Percentiles rank a stretch among this genome's conserved stretches.
These are phyloP conservation scores for Rhincodon typus DNA, from an alignment of 2,797 vertebrate species.

Conservation along the genomic window DNA sequence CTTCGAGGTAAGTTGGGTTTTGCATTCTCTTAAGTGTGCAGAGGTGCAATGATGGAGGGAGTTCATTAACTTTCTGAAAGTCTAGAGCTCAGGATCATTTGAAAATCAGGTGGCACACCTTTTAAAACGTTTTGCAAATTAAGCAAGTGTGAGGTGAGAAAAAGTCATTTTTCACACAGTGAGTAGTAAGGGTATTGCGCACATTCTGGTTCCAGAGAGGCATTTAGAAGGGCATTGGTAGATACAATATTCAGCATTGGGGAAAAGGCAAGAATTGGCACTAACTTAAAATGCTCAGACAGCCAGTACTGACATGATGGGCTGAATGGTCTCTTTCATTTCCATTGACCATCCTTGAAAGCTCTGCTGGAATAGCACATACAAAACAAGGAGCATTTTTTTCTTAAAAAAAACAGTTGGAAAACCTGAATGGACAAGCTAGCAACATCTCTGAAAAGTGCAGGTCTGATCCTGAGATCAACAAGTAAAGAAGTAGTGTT, in stretches of 20 bases:
- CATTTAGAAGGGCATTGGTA: too few species aligned
- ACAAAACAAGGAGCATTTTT: not conserved
- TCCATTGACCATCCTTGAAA: not conserved
- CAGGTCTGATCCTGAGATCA: not conserved
- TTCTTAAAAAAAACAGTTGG: not conserved
- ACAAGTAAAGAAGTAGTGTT: not conserved
- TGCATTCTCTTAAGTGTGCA: not conserved
- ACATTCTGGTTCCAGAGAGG: too few species aligned
- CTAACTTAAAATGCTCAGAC: too few species aligned
- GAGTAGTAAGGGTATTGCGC: too few species aligned
- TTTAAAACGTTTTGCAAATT: too few species aligned
- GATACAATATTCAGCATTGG: too few species aligned
- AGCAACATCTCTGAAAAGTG: not conserved
- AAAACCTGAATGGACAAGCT: not conserved
- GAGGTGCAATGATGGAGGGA: not conserved
- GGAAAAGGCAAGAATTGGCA: too few species aligned
- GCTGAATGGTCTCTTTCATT: not conserved
- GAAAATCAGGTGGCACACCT: too few species aligned
- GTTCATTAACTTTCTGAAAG: not conserved
- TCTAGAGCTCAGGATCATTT: not conserved
- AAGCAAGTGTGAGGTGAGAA: too few species aligned
- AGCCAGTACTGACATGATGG: too few species aligned
- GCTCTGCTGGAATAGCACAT: not conserved
- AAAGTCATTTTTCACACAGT: too few species aligned
- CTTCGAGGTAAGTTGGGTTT: constrained; percentile 59